Evolutionary conservation across 2,888 invertebrate genomes (phyloP).

Genomic region (Dinocampus coccinellae): DNA sequence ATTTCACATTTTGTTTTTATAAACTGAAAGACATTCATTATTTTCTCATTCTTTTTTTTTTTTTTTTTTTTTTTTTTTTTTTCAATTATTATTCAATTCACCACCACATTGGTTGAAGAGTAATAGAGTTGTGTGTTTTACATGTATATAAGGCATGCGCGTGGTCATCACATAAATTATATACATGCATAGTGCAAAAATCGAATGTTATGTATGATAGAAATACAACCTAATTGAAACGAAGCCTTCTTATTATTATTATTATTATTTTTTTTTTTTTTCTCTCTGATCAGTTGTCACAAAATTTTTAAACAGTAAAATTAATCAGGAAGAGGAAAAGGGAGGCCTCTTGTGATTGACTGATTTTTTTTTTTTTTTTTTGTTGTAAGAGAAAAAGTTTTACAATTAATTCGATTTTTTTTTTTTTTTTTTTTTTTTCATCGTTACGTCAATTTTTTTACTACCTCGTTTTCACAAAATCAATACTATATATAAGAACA

Average conservation of each 20-base stretch:
- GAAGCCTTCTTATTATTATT: conserved; percentile 47
- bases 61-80: conserved; percentile 38
- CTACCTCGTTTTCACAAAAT: conserved; percentile 52
- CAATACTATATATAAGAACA: conserved; percentile 62
- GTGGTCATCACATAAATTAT: conserved; percentile 39
- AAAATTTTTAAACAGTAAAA: conserved; percentile 42
- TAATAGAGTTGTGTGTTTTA: conserved; percentile 32
- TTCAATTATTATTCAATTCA: conserved; percentile 40
- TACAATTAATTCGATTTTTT: conserved; percentile 51
- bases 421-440: too few relatives aligned
- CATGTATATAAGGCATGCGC: conserved; percentile 45
- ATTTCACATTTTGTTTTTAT: conserved; percentile 34
- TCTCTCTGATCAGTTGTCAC: conserved; percentile 41
- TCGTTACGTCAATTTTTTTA: conserved; percentile 50
- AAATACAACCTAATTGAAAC: conserved; percentile 51
- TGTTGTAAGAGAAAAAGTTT: conserved; percentile 49
- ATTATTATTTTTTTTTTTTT: conserved; percentile 40
- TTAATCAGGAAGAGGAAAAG: conserved; percentile 42
- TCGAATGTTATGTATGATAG: conserved; percentile 20
- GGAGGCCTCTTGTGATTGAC: conserved; percentile 56
- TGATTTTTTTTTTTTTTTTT: conserved; percentile 32
- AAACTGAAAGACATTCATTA: conserved; percentile 6
- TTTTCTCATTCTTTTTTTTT: conserved; percentile 25
- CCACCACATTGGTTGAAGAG: conserved; percentile 37
- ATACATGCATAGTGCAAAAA: conserved; percentile 43